A percentile compares a stretch with the other conserved stretches of the same genome.
These are phyloP conservation scores for Callipepla squamata DNA, from an alignment of 2,113 vertebrate genomes.

Conservation along the genomic window DNA sequence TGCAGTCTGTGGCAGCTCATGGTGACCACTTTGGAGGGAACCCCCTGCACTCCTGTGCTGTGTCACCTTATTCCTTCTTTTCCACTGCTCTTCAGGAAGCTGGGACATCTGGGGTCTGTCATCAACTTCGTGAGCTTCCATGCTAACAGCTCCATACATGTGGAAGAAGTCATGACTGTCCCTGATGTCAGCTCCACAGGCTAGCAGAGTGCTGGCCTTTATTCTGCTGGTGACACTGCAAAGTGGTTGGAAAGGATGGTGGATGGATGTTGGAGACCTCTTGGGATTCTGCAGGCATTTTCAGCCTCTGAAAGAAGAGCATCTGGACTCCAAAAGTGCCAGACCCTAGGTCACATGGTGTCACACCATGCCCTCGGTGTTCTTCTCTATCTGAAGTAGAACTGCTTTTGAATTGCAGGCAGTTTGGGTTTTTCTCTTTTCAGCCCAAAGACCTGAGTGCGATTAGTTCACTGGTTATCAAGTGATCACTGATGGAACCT, in stretches of 20 bases:
- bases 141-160: neutral
- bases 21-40: neutral
- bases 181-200: neutral
- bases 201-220: neutral
- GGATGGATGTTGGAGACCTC: neutral
- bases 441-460: rapidly evolving
- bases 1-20: neutral
- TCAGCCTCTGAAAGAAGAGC: neutral
- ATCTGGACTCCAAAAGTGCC: neutral
- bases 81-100: neutral
- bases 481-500: neutral
- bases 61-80: neutral
- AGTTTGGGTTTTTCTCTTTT: neutral
- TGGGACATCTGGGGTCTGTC: neutral
- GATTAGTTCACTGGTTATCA: rapidly evolving
- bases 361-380: neutral
- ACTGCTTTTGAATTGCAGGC: neutral
- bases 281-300: neutral
- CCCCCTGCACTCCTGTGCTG: neutral
- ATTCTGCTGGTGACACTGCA: rapidly evolving
- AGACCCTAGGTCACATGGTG: neutral
- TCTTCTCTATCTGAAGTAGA: neutral
- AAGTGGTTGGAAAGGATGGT: neutral
- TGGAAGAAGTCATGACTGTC: neutral
- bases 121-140: neutral